Base-by-base conservation (phyloP, 2,797 vertebrate species). In the Pampus argenteus region DNA sequence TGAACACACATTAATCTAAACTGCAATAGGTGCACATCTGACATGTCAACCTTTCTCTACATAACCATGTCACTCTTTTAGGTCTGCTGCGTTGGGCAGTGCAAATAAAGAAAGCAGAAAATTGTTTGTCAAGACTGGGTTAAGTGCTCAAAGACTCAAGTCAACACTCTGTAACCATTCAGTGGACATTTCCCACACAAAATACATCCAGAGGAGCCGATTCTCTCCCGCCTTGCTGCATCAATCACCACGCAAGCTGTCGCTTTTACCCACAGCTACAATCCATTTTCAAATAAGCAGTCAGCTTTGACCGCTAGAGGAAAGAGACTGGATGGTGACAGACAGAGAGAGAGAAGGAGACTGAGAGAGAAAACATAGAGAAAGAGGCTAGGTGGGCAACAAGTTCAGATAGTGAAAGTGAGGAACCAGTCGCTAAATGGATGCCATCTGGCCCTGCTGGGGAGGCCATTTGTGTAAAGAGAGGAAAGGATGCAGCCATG, bases 351-450 rank as follows among this genome's bases (percentile, higher is more conserved):
- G 26, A 73, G 22, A 52, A 49, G 50, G 51, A 34, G 9, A 75
- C 62, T 67, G 67, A 56, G 38, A 61, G 58, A 26, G 56, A 22
- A 59, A 31, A 26, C 45, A 71, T 45, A 26, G 48, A 44, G 58
- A 58, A 44, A 45, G 17, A 38, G 25, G 57, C 52, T 9, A 74
- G 40, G 67, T 69, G 66, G 63, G 73, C 75, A 86, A 76, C 57
- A 78, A 76, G 71, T 81, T 79, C 66, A 67, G 56, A 78, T 83
- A 86, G 66, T 69, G 51, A 81, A 68, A 78, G 80, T 74, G 65
- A 87, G 66, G 77, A 87, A 85, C 57, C 66, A 78, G 66, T 76
- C 63, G 56, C 74, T 89, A 90, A 93, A 92, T 86, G 66, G 82
- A 79, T 52, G 63, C 85, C 87, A 89, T 90, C 85, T 92, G 89